Percentiles rank a stretch among this genome's conserved stretches.
Evolutionary conservation across 2,113 vertebrate species (phyloP).

Genomic region (Perca fluviatilis): DNA sequence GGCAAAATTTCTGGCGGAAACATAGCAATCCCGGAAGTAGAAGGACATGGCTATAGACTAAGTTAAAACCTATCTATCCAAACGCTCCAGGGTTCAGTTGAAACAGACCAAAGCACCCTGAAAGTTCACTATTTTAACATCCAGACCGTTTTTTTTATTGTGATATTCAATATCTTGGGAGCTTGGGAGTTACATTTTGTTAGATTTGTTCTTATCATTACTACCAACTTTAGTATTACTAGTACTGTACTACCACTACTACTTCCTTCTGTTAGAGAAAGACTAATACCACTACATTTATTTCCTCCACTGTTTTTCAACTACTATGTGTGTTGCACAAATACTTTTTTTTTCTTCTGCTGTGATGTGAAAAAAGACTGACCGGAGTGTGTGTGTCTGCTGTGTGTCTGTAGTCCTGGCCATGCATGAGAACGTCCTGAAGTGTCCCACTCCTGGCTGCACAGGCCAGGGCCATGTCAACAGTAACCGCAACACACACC

Average conservation of each 20-base stretch:
- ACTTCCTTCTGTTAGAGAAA: background rate
- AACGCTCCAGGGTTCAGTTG: no score
- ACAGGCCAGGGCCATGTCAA: slow-evolving; percentile 99
- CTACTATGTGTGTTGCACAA: background rate
- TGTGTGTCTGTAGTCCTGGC: slow-evolving; percentile 91
- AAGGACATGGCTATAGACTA: no score
- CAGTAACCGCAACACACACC: slow-evolving; percentile 99
- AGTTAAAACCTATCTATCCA: no score
- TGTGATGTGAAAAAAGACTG: slow-evolving; percentile 28
- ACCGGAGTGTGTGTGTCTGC: slow-evolving; percentile 39
- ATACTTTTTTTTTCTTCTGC: background rate
- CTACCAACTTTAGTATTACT: background rate
- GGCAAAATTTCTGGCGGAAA: no score
- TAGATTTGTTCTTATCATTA: background rate
- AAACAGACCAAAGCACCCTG: no score
- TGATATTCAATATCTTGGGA: background rate
- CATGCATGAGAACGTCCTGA: slow-evolving; percentile 99
- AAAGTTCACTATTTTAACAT: background rate
- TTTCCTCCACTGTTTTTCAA: background rate
- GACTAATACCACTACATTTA: slow-evolving; percentile 30
- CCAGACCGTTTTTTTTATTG: background rate
- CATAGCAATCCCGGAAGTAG: no score
- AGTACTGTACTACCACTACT: background rate
- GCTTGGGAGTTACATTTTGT: background rate
- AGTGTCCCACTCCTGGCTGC: slow-evolving; percentile 98